phyloP scores from a whole-genome alignment of 2,888 invertebrate genomes.

The Catocala fraxini region DNA sequence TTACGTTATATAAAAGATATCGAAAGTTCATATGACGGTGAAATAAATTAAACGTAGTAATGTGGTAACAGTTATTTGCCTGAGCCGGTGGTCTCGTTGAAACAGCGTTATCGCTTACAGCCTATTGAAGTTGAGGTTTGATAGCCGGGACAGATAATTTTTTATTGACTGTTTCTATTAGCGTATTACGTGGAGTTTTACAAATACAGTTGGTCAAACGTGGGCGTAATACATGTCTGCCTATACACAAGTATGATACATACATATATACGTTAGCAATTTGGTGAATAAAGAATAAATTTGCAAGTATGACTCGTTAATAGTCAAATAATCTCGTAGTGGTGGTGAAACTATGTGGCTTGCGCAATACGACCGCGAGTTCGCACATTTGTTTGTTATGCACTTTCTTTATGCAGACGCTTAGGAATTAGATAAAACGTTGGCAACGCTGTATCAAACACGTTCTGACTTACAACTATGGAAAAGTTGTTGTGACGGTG shows the following conservation, averaged over 20 bases:
- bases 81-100: no score
- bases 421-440: constrained; percentile 14
- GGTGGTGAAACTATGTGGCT: constrained; percentile 43
- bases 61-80: constrained; percentile 5
- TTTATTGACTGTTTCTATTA: no score
- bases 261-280: constrained; percentile 12
- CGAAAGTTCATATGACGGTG: constrained; percentile 7
- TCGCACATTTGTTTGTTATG: constrained; percentile 35
- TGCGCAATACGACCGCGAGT: constrained; percentile 34
- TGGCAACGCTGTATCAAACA: background rate
- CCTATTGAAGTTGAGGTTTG: no score
- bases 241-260: no score
- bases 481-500: background rate
- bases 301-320: constrained; percentile 24
- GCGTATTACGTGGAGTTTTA: no score
- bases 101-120: no score
- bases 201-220: no score
- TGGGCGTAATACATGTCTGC: no score
- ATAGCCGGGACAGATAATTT: no score
- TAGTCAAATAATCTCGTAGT: constrained; percentile 21
- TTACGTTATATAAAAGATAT: constrained; percentile 13
- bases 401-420: constrained; percentile 46
- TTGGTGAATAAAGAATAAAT: constrained; percentile 31
- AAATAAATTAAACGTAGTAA: constrained; percentile 23
- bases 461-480: background rate